Evolutionary conservation across 2,888 invertebrate species (phyloP), one percentile per base, ranked within the genome.

Genomic region (Drosophila kanekoi): DNA sequence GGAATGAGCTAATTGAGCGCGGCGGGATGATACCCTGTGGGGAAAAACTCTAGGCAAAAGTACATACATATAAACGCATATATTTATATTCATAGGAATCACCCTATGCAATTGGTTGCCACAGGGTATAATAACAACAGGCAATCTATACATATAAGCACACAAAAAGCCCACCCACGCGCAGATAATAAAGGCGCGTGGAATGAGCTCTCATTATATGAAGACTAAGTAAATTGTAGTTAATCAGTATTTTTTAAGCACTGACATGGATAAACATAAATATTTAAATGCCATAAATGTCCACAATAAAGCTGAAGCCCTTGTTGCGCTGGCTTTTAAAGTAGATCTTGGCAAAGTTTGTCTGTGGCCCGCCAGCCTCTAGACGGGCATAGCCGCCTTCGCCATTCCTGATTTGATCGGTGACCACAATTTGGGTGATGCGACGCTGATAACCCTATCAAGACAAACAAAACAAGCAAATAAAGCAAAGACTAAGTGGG

Each of bases 241-340:
- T 67, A 79, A 70, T 60, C 51, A 64, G 28, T 41, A 35, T n/a
- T 18, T 53, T 32, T 13, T 10, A 43, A 48, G 33, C 28, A 32
- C 48, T 35, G 53, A 18, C 49, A 9, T 13, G 23, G 18, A 37
- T 14, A 8, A 63, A n/a, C 44, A 20, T 10, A 44, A 18, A 18
- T 16, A 52, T 59, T 79, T 73, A 82, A 71, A 78, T 69, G 38
- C 83, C 93, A 79, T 92, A 93, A 38, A 93, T 70, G 49, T 92
- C 91, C 11, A 93, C 87, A 14, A 92, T 53, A 70, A 93, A 93
- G 72, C 93, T 92, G 77, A 93, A 91, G 6, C 93, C 92, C 33
- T 92, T 91, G 35, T 91, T 88, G 14, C 93, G 89, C 68, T 92
- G 91, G 20, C 93, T 93, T 74, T 92, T 93, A 79, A 93, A 92